Percentiles rank a stretch among this genome's conserved stretches.
Conservation (phyloP, 2,113 vertebrate species). For the Callorhinus ursinus region DNA sequence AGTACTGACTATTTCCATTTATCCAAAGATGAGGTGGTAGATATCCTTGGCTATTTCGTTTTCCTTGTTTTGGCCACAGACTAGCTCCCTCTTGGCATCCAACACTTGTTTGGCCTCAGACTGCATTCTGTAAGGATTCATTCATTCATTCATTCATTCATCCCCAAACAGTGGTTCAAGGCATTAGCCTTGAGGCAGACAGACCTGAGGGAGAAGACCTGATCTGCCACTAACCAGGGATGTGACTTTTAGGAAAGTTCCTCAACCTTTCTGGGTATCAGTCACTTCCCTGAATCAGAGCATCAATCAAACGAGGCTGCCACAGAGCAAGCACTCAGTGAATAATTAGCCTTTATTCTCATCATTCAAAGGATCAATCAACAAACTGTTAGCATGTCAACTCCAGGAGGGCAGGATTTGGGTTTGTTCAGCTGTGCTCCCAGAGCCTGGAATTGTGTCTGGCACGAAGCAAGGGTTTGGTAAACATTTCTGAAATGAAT, state of each 20-base stretch:
- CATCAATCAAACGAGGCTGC: not conserved
- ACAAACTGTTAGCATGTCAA: not conserved
- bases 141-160: not conserved
- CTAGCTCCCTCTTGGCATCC: not conserved
- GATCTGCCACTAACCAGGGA: not conserved
- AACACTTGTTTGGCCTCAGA: not conserved
- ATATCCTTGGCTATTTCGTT: not conserved
- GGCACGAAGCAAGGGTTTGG: not conserved
- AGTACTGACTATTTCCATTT: not conserved
- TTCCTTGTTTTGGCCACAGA: not conserved
- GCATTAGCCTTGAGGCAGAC: not conserved
- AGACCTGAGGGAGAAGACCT: not conserved
- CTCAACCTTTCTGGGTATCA: not conserved
- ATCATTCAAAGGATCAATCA: not conserved
- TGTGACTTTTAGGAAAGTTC: not conserved
- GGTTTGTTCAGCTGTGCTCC: not conserved
- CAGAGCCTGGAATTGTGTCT: not conserved
- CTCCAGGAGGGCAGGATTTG: not conserved
- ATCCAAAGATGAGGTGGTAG: not conserved
- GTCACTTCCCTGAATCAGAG: not conserved
- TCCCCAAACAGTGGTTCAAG: not conserved
- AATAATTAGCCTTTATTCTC: not conserved
- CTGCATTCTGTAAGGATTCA: not conserved
- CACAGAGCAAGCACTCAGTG: accelerated
- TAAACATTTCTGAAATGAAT: not conserved